phyloP scores from a whole-genome alignment of 2,797 vertebrate species.

The Helicolenus hilgendorfi region DNA sequence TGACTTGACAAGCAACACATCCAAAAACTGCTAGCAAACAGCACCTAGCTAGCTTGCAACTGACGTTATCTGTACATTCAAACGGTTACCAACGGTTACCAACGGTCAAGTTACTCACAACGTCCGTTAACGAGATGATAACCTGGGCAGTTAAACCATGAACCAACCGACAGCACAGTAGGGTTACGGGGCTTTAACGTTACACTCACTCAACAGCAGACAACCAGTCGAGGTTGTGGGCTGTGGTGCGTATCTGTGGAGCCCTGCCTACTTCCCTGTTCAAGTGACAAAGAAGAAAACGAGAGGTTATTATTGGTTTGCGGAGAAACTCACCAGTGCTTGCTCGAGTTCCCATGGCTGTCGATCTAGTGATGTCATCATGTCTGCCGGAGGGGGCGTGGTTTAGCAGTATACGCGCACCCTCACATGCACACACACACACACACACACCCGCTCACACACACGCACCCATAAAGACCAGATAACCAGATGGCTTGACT shows the following conservation, averaged over 20 bases:
- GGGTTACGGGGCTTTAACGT: background rate
- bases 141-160: conserved; percentile 22
- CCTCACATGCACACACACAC: too few species aligned
- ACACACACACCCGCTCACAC: too few species aligned
- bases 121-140: conserved; percentile 33
- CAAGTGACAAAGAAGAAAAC: conserved; percentile 61
- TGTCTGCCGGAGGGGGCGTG: conserved; percentile 58
- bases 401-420: background rate
- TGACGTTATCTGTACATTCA: background rate
- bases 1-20: background rate
- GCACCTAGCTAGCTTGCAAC: conserved; percentile 39
- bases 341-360: conserved; percentile 84
- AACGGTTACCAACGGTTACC: background rate
- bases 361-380: conserved; percentile 52
- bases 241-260: background rate
- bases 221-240: background rate
- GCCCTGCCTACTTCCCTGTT: conserved; percentile 81
- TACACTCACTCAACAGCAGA: background rate
- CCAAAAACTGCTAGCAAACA: background rate
- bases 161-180: background rate
- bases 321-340: conserved; percentile 88
- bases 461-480: too few species aligned
- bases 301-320: conserved; percentile 87
- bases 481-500: too few species aligned
- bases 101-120: conserved; percentile 51